Conservation (phyloP, 2,888 invertebrate species). For the Eupithecia centaureata region DNA sequence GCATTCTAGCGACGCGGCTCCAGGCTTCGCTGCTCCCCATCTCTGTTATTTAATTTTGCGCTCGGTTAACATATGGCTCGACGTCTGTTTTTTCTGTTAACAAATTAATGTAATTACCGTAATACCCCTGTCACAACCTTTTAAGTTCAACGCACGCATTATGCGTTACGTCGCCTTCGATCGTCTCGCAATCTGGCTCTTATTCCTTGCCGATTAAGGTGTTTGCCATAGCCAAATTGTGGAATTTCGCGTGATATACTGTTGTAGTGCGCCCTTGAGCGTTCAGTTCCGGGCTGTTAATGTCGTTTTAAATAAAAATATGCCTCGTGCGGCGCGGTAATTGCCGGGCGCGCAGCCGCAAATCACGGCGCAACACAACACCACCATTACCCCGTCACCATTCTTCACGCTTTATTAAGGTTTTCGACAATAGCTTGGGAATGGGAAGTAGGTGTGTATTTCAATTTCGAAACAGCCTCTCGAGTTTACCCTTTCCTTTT, state of each 20-base stretch:
- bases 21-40: slow-evolving; percentile 39
- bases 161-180: slow-evolving; percentile 53
- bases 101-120: slow-evolving; percentile 81
- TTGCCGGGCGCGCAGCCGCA: slow-evolving; percentile 57
- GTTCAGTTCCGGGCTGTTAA: slow-evolving; percentile 74
- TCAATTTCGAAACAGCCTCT: slow-evolving; percentile 31
- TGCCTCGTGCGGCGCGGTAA: slow-evolving; percentile 62
- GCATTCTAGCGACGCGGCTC: slow-evolving; percentile 47
- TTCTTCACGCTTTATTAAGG: slow-evolving; percentile 42
- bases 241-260: slow-evolving; percentile 65
- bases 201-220: slow-evolving; percentile 59
- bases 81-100: slow-evolving; percentile 76
- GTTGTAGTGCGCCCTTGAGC: slow-evolving; percentile 69
- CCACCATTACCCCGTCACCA: slow-evolving; percentile 35
- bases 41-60: slow-evolving; percentile 65
- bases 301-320: slow-evolving; percentile 73
- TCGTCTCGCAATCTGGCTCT: slow-evolving; percentile 55
- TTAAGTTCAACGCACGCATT: slow-evolving; percentile 79
- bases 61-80: slow-evolving; percentile 61
- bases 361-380: slow-evolving; percentile 54
- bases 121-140: slow-evolving; percentile 80
- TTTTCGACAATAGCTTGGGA: slow-evolving; percentile 47
- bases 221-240: slow-evolving; percentile 60
- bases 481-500: slow-evolving; percentile 28
- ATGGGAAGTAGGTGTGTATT: slow-evolving; percentile 42